Evolutionary conservation across 2,888 invertebrate genomes (phyloP).

Genomic region (Drosophila rellima): DNA sequence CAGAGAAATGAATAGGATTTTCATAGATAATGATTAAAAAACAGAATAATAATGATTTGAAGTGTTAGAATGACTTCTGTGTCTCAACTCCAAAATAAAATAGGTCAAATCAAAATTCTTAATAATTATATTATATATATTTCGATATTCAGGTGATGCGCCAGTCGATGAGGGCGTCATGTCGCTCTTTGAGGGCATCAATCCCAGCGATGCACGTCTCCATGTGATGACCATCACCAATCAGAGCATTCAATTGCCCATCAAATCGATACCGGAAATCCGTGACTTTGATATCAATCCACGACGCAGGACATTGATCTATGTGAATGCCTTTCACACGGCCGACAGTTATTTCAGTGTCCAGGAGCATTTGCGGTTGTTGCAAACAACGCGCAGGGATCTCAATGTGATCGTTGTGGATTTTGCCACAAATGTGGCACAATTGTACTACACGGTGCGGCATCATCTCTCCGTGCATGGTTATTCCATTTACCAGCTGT

Average conservation of each 20-base stretch:
- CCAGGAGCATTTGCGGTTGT: conserved; percentile 72
- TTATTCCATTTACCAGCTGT: conserved; percentile 75
- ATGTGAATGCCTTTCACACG: conserved; percentile 80
- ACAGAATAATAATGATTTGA: no score
- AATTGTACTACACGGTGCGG: conserved; percentile 81
- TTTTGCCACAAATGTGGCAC: conserved; percentile 76
- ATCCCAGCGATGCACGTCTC: conserved; percentile 80
- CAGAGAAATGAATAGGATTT: no score
- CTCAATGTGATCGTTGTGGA: conserved; percentile 81
- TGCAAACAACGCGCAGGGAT: conserved; percentile 76
- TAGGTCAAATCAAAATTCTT: background rate
- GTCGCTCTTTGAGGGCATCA: conserved; percentile 78
- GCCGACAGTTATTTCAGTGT: conserved; percentile 79
- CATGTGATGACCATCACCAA: conserved; percentile 81
- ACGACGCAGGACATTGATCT: conserved; percentile 76
- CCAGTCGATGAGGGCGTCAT: conserved; percentile 83
- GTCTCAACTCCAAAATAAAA: background rate
- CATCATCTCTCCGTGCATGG: conserved; percentile 79
- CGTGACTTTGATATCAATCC: conserved; percentile 79
- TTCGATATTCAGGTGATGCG: conserved; percentile 69
- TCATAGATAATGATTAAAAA: no score
- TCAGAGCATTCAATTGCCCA: conserved; percentile 79
- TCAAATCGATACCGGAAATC: conserved; percentile 77
- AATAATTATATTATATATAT: background rate
- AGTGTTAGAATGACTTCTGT: no score